phyloP scores from a whole-genome alignment of 2,797 vertebrate genomes.

The Eurystomus glaucurus region DNA sequence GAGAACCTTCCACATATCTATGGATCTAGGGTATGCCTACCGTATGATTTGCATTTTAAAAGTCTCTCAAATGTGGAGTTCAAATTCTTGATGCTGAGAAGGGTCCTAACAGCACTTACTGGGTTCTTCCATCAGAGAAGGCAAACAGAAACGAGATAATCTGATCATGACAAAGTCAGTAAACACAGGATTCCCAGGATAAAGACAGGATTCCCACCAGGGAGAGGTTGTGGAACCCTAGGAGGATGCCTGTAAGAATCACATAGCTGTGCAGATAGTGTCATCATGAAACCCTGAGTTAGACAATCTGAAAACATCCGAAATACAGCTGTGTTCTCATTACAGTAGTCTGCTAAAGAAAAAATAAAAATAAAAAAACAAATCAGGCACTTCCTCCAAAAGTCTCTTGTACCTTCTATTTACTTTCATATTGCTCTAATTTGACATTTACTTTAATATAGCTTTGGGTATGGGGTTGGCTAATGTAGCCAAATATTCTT shows the following conservation, averaged over 20 bases:
- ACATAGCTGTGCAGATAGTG: fast-evolving
- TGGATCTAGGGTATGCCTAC: not conserved
- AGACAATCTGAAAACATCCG: not conserved
- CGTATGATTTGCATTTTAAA: not conserved
- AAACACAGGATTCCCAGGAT: not conserved
- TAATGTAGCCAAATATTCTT: not conserved
- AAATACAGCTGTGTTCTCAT: not conserved
- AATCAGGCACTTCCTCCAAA: not conserved
- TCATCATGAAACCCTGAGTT: fast-evolving
- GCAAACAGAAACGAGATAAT: not conserved
- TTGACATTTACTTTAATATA: not conserved
- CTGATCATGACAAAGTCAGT: not conserved
- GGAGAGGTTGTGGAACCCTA: not conserved
- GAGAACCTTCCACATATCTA: not conserved
- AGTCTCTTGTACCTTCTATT: not conserved
- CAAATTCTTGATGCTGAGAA: not conserved
- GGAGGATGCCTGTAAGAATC: not conserved
- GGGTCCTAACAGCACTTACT: not conserved
- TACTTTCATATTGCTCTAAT: not conserved
- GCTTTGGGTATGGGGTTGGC: not conserved
- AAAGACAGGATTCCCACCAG: not conserved
- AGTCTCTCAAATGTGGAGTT: not conserved
- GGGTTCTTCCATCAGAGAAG: not conserved
- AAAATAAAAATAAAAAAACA: too few species aligned
- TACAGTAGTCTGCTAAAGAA: not conserved